A percentile compares a stretch with the other conserved stretches of the same genome.
These are phyloP conservation scores for Thaumatotibia leucotreta DNA, from an alignment of 1,140 invertebrate species.

Conservation along the genomic window DNA sequence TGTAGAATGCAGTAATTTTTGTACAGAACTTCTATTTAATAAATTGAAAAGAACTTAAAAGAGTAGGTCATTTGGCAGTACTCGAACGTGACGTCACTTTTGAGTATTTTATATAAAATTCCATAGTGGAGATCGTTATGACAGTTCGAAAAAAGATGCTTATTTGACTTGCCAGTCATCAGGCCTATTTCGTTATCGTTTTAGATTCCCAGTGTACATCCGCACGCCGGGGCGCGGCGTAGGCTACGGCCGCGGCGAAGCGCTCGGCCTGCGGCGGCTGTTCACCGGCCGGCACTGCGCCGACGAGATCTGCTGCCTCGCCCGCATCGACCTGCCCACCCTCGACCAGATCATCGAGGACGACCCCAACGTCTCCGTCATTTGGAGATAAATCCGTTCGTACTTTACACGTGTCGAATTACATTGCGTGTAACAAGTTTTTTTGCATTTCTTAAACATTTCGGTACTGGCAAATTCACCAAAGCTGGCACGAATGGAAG, in stretches of 20 bases:
- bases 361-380: constrained; percentile 89
- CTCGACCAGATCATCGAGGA: constrained; percentile 91
- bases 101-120: too few relatives aligned
- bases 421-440: background rate
- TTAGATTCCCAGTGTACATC: constrained; percentile 80
- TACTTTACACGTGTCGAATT: background rate
- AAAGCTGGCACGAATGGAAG: too few relatives aligned
- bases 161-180: too few relatives aligned
- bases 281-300: constrained; percentile 89
- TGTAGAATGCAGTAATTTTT: too few relatives aligned
- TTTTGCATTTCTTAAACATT: too few relatives aligned
- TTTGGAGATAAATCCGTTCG: constrained; percentile 83
- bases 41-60: too few relatives aligned
- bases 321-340: constrained; percentile 87
- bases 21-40: too few relatives aligned
- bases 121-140: too few relatives aligned
- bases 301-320: constrained; percentile 93
- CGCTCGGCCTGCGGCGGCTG: constrained; percentile 78
- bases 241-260: constrained; percentile 43
- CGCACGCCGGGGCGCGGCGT: constrained; percentile 46
- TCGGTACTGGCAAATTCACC: too few relatives aligned
- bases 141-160: too few relatives aligned
- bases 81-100: too few relatives aligned
- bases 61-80: too few relatives aligned
- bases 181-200: background rate